Conservation (phyloP, 2,797 vertebrate species). For the Phrynocephalus vlangalii region DNA sequence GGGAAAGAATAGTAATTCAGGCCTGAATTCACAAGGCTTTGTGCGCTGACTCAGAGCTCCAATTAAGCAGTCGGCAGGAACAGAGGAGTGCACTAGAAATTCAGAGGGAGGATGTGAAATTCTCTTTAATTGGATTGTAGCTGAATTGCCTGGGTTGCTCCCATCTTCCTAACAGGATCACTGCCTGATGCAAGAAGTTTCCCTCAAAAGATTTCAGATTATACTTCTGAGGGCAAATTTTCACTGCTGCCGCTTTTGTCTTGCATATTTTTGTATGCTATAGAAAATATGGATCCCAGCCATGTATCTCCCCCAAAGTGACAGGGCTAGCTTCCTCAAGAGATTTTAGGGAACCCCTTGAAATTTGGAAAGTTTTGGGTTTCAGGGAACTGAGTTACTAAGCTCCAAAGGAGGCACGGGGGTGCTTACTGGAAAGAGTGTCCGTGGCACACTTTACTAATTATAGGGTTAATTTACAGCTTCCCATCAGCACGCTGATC, state of each 20-base stretch:
- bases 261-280: neutral
- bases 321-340: too few species aligned
- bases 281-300: too few species aligned
- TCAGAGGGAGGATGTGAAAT: neutral
- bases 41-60: neutral
- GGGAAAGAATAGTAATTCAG: neutral
- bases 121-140: conserved; percentile 8
- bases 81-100: neutral
- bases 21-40: neutral
- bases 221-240: conserved; percentile 21
- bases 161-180: neutral
- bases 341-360: too few species aligned
- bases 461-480: too few species aligned
- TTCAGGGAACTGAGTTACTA: too few species aligned
- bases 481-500: too few species aligned
- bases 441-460: too few species aligned
- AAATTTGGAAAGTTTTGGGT: too few species aligned
- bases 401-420: too few species aligned
- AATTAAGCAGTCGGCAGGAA: neutral
- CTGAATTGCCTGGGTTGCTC: neutral
- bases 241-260: neutral
- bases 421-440: too few species aligned
- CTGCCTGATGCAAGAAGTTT: neutral
- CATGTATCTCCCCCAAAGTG: too few species aligned
- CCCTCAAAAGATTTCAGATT: neutral